phyloP scores from a whole-genome alignment of 2,113 vertebrate species.

The Forbesichthys agassizii region DNA sequence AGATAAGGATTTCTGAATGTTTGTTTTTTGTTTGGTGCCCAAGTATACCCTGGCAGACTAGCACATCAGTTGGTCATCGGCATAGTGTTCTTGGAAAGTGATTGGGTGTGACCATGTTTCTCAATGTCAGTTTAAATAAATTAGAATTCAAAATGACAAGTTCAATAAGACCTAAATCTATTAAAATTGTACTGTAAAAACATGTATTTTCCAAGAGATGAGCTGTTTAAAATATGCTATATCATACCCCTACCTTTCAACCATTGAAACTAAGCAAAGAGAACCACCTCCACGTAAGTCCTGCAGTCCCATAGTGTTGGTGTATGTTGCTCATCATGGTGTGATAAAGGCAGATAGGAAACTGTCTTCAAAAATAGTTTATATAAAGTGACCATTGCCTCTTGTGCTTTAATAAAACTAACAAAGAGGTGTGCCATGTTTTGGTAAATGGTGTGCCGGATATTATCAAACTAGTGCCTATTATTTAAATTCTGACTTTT shows the following conservation, averaged over 20 bases:
- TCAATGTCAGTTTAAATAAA: constrained; percentile 14
- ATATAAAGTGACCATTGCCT: constrained; percentile 43
- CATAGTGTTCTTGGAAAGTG: constrained; percentile 10
- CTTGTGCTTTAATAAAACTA: constrained; percentile 40
- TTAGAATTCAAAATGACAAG: background rate
- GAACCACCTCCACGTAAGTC: constrained; percentile 1
- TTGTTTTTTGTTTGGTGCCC: background rate
- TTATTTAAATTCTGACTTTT: constrained; percentile 85
- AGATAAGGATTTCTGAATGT: constrained; percentile 18
- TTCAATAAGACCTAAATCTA: constrained; percentile 4
- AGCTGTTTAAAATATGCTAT: background rate
- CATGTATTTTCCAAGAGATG: background rate
- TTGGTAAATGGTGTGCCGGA: constrained; percentile 51
- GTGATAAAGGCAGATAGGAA: constrained; percentile 6
- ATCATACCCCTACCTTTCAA: constrained; percentile 10
- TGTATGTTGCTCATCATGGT: constrained; percentile 26
- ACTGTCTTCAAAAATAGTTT: background rate
- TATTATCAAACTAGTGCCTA: constrained; percentile 90
- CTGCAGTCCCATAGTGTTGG: constrained; percentile 11
- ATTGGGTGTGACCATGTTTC: background rate
- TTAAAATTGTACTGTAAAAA: background rate
- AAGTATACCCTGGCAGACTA: constrained; percentile 15
- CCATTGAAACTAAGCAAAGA: constrained; percentile 17
- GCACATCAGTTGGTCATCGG: constrained; percentile 36
- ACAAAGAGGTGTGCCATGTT: constrained; percentile 45